A percentile compares a stretch with the other conserved stretches of the same genome.
Conservation (phyloP, 2,888 invertebrate genomes). For the Pyrrhia umbra region DNA sequence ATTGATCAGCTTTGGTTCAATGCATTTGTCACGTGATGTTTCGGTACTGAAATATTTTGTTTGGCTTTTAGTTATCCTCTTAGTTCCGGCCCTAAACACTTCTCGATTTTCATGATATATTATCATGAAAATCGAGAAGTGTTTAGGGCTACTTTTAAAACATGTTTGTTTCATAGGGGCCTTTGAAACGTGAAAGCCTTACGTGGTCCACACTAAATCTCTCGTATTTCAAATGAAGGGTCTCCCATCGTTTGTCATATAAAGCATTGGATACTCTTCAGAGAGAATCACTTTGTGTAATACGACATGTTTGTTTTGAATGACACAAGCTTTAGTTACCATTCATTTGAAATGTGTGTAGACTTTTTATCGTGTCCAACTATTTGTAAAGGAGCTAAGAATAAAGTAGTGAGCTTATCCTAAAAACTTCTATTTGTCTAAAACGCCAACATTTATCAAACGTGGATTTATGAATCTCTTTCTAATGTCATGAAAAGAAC, state of each 20-base stretch:
- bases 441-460: background rate
- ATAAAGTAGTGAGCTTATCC: too few relatives aligned
- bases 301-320: conserved; percentile 27
- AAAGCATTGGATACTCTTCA: conserved; percentile 27
- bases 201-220: conserved; percentile 1
- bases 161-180: conserved; percentile 1
- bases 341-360: conserved; percentile 3
- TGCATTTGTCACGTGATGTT: conserved; percentile 10
- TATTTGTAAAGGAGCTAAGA: background rate
- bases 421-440: too few relatives aligned
- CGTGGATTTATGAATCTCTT: background rate
- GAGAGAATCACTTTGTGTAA: conserved; percentile 36
- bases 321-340: conserved; percentile 1
- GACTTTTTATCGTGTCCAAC: background rate
- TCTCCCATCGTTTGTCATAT: conserved; percentile 27
- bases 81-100: background rate
- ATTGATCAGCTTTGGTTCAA: conserved; percentile 34
- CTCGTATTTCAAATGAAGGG: conserved; percentile 36
- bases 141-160: background rate
- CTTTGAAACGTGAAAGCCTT: conserved; percentile 17
- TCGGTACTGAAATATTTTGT: background rate
- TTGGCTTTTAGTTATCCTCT: background rate
- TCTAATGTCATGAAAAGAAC: background rate
- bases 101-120: background rate
- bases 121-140: background rate